Evolutionary conservation across 2,113 vertebrate species (phyloP).

Genomic region (Elgaria multicarinata): DNA sequence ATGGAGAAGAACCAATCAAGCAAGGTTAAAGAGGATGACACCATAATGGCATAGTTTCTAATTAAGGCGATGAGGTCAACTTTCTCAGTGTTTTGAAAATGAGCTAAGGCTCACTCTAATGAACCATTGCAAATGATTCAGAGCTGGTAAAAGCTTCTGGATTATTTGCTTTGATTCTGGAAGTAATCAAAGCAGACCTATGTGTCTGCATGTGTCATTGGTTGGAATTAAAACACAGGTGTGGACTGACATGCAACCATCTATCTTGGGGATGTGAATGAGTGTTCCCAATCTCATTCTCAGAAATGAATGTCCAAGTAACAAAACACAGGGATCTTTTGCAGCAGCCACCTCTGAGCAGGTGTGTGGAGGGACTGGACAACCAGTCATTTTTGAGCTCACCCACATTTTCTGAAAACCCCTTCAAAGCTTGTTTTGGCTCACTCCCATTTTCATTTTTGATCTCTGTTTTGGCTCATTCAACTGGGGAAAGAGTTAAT

Average conservation of each 20-base stretch:
- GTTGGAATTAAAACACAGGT: not conserved
- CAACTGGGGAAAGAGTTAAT: too few relatives aligned
- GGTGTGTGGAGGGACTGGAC: not conserved
- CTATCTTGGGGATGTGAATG: not conserved
- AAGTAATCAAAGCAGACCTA: not conserved
- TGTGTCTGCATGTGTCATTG: not conserved
- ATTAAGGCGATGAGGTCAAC: conserved; percentile 16
- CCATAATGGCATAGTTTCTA: conserved; percentile 11
- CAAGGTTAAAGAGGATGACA: conserved; percentile 8
- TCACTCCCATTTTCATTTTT: too few relatives aligned
- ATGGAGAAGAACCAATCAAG: conserved; percentile 22
- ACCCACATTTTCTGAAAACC: too few relatives aligned
- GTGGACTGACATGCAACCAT: not conserved
- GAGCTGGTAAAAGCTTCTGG: not conserved
- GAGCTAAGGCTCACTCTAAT: not conserved
- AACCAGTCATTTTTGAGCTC: too few relatives aligned
- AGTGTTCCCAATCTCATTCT: not conserved
- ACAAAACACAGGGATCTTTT: not conserved
- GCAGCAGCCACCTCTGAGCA: not conserved
- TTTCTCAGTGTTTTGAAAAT: conserved; percentile 18
- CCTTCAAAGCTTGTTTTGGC: too few relatives aligned
- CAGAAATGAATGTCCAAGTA: not conserved
- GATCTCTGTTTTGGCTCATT: too few relatives aligned
- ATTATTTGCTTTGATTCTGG: conserved; percentile 16
- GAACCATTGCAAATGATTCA: conserved; percentile 15